Evolutionary conservation across 1,140 invertebrate genomes (phyloP), one percentile per base, ranked within the genome.

Genomic region (Drosophila aff.): DNA sequence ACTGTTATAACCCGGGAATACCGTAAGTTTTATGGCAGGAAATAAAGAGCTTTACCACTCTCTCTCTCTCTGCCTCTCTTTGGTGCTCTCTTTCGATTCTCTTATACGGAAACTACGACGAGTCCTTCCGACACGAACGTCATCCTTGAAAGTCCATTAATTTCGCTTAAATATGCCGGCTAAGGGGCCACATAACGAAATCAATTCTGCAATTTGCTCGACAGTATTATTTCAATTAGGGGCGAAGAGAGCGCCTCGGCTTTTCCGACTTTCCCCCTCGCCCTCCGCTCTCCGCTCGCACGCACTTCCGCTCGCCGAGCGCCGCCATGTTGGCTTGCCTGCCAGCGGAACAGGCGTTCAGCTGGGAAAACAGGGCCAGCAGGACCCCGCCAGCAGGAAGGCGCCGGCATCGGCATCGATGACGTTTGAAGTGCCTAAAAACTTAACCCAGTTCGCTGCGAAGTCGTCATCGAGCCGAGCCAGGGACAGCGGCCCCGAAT

Each of bases 211-310:
- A 80, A 84, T 83, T 84, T 84, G 59, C 72, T 41, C 58, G 55
- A 80, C 58, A 76, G 71, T 65, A 84, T 77, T 77, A 81, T 85
- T 81, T 84, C 67, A 85, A 81, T 81, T 75, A 61, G 36, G 61
- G 31, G 23, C n/a, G 43, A 58, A 58, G 58, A 67, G 36, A 59
- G 57, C 18, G 44, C 36, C 38, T 28, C 33, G 46, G 21, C 23
- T 16, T 63, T 63, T 4, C 40, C 58, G 36, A 57, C n/a, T 40
- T 40, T 11, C 21, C 52, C 50, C 16, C n/a, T 3, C 13, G 10
- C 41, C 18, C 49, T 7, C 3, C 10, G 8, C 53, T 11, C 9
- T 1, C 0, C 23, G 21, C 13, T 41, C 11, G 38, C 59, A 57
- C 38, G 18, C 33, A 36, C 18, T 72, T 52, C 46, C 44, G 43